Evolutionary conservation across 2,797 vertebrate species (phyloP).

Genomic region (Momotus momota): DNA sequence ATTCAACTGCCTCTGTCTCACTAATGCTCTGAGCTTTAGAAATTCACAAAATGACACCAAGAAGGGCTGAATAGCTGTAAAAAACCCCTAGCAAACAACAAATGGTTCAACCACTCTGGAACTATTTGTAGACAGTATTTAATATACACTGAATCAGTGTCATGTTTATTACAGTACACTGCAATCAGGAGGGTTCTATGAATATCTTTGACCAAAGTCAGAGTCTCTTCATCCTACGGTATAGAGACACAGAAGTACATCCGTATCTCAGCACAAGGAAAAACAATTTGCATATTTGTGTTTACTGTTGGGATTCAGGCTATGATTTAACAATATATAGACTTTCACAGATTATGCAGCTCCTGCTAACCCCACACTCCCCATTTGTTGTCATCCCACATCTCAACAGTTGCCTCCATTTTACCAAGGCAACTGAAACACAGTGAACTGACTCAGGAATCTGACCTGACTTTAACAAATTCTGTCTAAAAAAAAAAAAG

Average conservation of each 20-base stretch:
- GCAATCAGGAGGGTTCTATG: background rate
- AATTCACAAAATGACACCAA: background rate
- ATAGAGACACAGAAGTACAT: background rate
- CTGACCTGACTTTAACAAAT: background rate
- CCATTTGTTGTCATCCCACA: background rate
- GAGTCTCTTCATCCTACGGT: background rate
- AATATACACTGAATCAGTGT: background rate
- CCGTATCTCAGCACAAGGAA: background rate
- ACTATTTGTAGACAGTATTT: background rate
- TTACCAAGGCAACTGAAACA: background rate
- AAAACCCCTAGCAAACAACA: background rate
- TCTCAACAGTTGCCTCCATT: background rate
- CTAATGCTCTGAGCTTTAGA: background rate
- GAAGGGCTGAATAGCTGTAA: background rate
- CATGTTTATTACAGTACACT: background rate
- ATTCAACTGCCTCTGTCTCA: background rate
- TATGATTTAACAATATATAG: background rate
- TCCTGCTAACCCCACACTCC: background rate
- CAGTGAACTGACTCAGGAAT: background rate
- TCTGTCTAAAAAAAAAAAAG: background rate
- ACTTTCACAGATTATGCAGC: background rate
- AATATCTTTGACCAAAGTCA: background rate
- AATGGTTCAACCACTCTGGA: background rate
- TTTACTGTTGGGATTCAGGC: background rate
- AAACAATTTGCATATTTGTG: background rate